phyloP scores from a whole-genome alignment of 1,140 invertebrate species.

The Mizuhopecten yessoensis region DNA sequence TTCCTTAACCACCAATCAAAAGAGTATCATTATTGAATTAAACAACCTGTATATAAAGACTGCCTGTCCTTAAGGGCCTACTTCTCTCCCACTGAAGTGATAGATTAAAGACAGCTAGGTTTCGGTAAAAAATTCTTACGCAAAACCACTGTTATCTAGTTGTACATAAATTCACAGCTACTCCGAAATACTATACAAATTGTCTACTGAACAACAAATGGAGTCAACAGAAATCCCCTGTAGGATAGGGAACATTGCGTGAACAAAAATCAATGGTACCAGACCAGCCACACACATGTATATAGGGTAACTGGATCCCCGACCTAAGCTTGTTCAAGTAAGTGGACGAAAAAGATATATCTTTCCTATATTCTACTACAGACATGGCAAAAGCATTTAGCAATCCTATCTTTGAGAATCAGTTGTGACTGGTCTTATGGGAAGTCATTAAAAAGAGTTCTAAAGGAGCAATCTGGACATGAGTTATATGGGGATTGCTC shows the following conservation, averaged over 20 bases:
- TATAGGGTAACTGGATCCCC: too few relatives aligned
- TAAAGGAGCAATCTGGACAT: too few relatives aligned
- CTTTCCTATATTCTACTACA: neutral
- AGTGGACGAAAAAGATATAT: conserved; percentile 17
- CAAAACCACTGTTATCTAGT: too few relatives aligned
- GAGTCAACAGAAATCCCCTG: neutral
- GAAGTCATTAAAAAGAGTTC: neutral
- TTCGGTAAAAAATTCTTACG: too few relatives aligned
- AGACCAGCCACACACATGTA: neutral
- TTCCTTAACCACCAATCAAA: too few relatives aligned
- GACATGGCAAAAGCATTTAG: neutral
- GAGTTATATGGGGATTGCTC: conserved; percentile 3
- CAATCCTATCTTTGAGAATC: neutral
- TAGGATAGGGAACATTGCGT: neutral
- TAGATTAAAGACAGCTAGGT: too few relatives aligned
- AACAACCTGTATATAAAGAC: too few relatives aligned
- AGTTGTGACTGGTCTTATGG: neutral
- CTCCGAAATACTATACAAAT: neutral
- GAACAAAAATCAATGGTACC: neutral
- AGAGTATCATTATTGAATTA: too few relatives aligned
- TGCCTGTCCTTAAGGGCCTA: too few relatives aligned
- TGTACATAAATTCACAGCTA: too few relatives aligned
- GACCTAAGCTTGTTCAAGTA: neutral
- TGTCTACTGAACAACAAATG: neutral
- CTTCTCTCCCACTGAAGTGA: too few relatives aligned